Evolutionary conservation across 1,140 invertebrate genomes (phyloP).

Genomic region (Periplaneta americana): DNA sequence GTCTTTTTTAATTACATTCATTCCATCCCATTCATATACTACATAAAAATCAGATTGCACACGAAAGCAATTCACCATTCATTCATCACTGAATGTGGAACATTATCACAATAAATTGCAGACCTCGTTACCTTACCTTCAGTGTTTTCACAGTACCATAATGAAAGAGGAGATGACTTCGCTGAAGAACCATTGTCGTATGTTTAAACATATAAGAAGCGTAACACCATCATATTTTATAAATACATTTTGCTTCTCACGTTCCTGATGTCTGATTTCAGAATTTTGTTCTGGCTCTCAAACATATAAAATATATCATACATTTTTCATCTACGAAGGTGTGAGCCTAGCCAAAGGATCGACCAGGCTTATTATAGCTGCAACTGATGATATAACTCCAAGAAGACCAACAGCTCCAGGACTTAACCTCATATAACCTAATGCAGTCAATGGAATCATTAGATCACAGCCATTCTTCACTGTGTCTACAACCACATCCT

Average conservation of each 20-base stretch:
- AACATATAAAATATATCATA: not conserved
- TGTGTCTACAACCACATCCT: conserved; percentile 68
- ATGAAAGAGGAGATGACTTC: no score
- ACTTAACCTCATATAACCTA: conserved; percentile 68
- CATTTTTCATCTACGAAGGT: conserved; percentile 42
- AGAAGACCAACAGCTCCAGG: conserved; percentile 67
- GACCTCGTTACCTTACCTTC: no score
- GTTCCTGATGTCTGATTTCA: not conserved
- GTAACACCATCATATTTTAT: not conserved
- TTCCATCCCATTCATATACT: no score
- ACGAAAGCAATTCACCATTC: no score
- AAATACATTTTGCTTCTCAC: not conserved
- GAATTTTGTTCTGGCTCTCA: not conserved
- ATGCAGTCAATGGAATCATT: conserved; percentile 71
- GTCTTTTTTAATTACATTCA: no score
- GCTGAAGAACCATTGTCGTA: conserved; percentile 28
- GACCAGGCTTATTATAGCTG: conserved; percentile 64
- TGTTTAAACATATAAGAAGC: not conserved
- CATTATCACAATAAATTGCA: no score
- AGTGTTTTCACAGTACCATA: no score
- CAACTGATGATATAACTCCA: conserved; percentile 71
- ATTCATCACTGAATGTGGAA: no score
- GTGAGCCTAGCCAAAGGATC: conserved; percentile 64
- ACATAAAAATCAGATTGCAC: no score
- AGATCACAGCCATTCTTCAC: conserved; percentile 82